Base-by-base conservation (phyloP, 2,888 invertebrate species). In the Eurois occulta region DNA sequence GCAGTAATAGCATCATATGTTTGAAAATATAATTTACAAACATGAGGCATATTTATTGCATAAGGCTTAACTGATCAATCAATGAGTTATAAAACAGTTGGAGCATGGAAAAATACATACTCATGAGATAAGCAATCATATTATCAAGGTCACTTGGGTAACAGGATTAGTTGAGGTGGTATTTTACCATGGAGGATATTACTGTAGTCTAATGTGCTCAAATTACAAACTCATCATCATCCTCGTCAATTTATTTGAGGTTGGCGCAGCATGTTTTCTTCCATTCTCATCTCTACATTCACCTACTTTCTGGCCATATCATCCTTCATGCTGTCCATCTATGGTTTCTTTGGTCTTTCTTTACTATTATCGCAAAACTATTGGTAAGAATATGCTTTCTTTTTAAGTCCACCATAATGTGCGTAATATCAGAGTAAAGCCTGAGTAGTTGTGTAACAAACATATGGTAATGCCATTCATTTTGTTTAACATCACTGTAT, bases 41-140 rank as follows among this genome's bases (percentile, higher is more conserved):
- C 38, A 48, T 65, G 8, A 41, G 43, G 41, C 35, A 28, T 48
- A 28, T 28, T 2, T 41, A 10, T 67, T 66, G 55, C 52, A n/a
- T 70, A 72, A 43, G 24, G 52, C 55, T 18, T 62, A 46, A 58
- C 35, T 58, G 43, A 46, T 69, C 32, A 60, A 64, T 68, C 48
- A 84, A 68, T 84, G 55, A 46, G 64, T 80, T 72, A 60, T 69
- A 65, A 65, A 64, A 43, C 48, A 35, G 62, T 83, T 71, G 28
- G 4, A 64, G 46, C 46, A 67, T 32, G 32, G 60, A 60, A 35
- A 71, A 35, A 72, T 24, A 52, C 1, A 68, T 80, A 71, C 28
- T n/a, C 24, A 8, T 72, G 43, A 60, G 85, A 85, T 80, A 85
- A 82, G 64, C 18, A 65, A 75, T 80, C 46, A 72, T 55, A 72